Evolutionary conservation across 1,140 invertebrate genomes (phyloP).

Genomic region (Aphelinus atriplicis): DNA sequence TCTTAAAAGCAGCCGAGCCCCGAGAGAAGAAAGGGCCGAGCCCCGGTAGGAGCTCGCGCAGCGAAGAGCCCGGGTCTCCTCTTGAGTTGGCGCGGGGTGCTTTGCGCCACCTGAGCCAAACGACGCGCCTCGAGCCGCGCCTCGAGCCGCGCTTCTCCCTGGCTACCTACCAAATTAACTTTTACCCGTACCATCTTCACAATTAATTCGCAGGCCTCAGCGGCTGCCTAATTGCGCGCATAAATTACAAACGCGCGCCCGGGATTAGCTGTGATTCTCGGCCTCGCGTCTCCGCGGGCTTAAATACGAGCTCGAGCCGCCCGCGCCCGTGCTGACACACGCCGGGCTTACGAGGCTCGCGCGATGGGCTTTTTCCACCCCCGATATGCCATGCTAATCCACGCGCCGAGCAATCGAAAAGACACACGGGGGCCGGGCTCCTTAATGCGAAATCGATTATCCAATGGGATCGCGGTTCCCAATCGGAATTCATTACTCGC

Average conservation of each 20-base stretch:
- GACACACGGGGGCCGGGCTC: too few species aligned
- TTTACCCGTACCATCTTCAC: slow-evolving; percentile 60
- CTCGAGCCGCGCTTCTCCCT: slow-evolving; percentile 35
- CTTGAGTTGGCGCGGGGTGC: slow-evolving; percentile 9
- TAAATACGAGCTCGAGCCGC: slow-evolving; percentile 22
- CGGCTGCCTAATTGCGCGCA: slow-evolving; percentile 58
- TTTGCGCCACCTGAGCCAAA: slow-evolving; percentile 59
- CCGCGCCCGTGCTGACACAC: too few species aligned
- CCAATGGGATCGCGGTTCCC: too few species aligned
- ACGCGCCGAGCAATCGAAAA: too few species aligned
- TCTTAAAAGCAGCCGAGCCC: too few species aligned
- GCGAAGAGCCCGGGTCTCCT: background rate
- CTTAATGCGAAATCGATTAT: too few species aligned
- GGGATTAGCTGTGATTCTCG: slow-evolving; percentile 42
- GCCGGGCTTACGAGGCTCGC: too few species aligned
- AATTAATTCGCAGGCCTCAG: slow-evolving; percentile 62
- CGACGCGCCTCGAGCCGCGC: slow-evolving; percentile 42
- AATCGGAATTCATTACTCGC: too few species aligned
- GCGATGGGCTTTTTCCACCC: too few species aligned
- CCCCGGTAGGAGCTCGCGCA: background rate
- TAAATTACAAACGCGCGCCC: slow-evolving; percentile 55
- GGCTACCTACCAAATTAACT: slow-evolving; percentile 62
- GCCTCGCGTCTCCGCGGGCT: background rate
- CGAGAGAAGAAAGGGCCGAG: background rate
- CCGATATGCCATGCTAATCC: too few species aligned